Conservation (phyloP, 1,140 invertebrate species). For the Heliothis subflexa region DNA sequence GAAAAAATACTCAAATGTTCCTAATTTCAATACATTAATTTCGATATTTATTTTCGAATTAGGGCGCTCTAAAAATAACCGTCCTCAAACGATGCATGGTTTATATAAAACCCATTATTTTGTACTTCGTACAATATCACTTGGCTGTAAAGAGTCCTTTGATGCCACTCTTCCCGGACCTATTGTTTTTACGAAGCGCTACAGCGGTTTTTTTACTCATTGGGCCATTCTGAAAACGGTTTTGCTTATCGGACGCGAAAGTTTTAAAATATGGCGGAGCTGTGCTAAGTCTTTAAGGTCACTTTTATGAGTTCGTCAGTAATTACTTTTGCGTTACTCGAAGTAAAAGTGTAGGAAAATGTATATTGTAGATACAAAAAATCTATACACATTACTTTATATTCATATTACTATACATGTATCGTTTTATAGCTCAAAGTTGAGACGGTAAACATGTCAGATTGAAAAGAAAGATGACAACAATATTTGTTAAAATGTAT, state of each 20-base stretch:
- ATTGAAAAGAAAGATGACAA: too few species aligned
- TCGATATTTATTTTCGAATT: not conserved
- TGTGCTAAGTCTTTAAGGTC: slow-evolving; percentile 26
- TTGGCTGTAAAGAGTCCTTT: slow-evolving; percentile 21
- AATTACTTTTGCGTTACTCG: slow-evolving; percentile 10
- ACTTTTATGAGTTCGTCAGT: slow-evolving; percentile 11
- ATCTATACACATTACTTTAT: too few species aligned
- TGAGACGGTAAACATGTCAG: too few species aligned
- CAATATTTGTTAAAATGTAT: too few species aligned
- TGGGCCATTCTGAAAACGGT: not conserved
- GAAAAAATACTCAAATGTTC: not conserved
- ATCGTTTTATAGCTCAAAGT: too few species aligned
- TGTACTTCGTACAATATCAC: not conserved
- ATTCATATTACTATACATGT: too few species aligned
- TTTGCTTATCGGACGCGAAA: slow-evolving; percentile 10
- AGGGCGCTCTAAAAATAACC: slow-evolving; percentile 12
- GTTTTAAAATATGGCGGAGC: slow-evolving; percentile 29
- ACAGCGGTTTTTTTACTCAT: not conserved
- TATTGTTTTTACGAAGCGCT: slow-evolving; percentile 4
- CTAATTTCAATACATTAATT: not conserved
- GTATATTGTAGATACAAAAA: too few species aligned
- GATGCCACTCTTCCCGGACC: slow-evolving; percentile 8
- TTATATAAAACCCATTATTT: not conserved
- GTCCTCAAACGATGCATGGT: too few species aligned
- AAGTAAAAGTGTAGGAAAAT: not conserved